phyloP scores from a whole-genome alignment of 64 coral and sea anemone genomes.

The Catalaphyllia jardinei region DNA sequence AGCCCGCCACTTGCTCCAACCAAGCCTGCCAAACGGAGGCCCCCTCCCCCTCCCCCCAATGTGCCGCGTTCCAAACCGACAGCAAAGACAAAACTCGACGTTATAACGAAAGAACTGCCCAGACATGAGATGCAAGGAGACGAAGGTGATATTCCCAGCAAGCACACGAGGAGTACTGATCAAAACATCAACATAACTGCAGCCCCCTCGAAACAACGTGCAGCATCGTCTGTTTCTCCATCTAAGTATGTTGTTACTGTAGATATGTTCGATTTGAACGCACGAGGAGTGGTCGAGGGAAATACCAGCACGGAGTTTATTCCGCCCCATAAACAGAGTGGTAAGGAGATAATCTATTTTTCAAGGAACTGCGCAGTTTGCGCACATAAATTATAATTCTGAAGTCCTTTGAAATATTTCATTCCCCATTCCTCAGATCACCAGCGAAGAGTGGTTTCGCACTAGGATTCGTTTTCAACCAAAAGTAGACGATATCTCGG shows the following conservation, averaged over 20 bases:
- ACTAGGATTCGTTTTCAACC: too few species aligned
- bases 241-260: background rate
- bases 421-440: too few species aligned
- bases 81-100: too few species aligned
- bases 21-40: too few species aligned
- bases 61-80: background rate
- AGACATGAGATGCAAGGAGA: background rate
- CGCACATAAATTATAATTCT: too few species aligned
- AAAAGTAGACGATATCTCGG: too few species aligned
- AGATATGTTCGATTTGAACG: background rate
- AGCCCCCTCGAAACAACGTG: background rate
- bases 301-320: background rate
- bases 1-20: background rate
- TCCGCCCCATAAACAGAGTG: background rate
- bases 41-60: too few species aligned
- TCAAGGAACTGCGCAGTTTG: too few species aligned
- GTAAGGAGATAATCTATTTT: too few species aligned
- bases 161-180: too few species aligned
- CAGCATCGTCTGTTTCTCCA: background rate
- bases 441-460: too few species aligned
- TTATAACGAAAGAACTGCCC: background rate
- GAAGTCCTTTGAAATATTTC: too few species aligned
- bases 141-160: background rate
- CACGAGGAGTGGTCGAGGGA: background rate
- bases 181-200: background rate